phyloP scores from a whole-genome alignment of 2,113 vertebrate genomes.

The Toxostoma redivivum region DNA sequence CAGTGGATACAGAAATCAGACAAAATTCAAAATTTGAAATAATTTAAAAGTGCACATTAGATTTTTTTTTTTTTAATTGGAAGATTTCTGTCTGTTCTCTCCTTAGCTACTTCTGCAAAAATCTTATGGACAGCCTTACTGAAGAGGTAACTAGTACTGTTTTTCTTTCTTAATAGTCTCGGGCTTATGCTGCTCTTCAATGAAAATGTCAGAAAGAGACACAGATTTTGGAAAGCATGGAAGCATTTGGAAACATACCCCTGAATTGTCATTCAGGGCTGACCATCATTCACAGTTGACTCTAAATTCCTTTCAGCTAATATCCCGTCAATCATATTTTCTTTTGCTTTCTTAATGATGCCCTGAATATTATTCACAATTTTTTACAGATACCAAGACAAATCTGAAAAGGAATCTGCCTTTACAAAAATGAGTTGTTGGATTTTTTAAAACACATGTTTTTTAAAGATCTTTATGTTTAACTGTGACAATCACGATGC shows the following conservation, averaged over 20 bases:
- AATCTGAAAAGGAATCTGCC: not conserved
- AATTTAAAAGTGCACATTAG: not conserved
- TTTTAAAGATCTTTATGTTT: not conserved
- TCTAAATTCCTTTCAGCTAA: not conserved
- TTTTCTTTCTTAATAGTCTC: not conserved
- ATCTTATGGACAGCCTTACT: not conserved
- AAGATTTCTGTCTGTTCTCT: not conserved
- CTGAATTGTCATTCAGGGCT: not conserved
- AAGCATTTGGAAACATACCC: not conserved
- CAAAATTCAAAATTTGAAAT: not conserved
- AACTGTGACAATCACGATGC: not conserved
- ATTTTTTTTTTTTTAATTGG: not conserved
- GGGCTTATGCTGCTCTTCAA: not conserved
- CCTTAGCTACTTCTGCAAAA: not conserved
- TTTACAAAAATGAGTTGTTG: not conserved
- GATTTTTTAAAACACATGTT: not conserved
- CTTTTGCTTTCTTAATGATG: not conserved
- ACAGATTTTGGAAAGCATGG: not conserved
- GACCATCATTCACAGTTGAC: not conserved
- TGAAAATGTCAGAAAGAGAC: not conserved
- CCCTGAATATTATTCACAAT: not conserved
- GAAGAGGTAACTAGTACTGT: not conserved
- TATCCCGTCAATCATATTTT: not conserved
- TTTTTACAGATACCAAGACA: not conserved
- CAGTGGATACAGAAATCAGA: not conserved